phyloP scores from a whole-genome alignment of 2,888 invertebrate genomes.

The Drosophila antonietae region DNA sequence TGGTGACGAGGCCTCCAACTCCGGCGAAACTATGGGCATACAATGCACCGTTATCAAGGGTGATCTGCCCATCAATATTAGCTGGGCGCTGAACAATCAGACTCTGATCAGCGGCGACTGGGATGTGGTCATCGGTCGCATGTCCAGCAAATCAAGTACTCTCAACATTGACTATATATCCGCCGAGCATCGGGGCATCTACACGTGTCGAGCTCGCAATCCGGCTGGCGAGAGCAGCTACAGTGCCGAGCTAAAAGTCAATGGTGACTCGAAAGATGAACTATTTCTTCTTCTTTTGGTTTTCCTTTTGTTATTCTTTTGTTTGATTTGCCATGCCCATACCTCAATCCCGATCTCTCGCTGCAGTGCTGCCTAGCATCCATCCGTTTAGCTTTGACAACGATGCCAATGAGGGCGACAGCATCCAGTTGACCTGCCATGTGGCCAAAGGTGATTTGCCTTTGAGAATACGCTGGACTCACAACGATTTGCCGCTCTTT shows the following conservation, averaged over 20 bases:
- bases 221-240: slow-evolving; percentile 85
- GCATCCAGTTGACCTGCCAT: slow-evolving; percentile 87
- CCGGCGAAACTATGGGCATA: slow-evolving; percentile 89
- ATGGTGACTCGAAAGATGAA: slow-evolving; percentile 71
- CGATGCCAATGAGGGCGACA: slow-evolving; percentile 89
- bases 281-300: slow-evolving; percentile 7
- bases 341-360: background rate
- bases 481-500: slow-evolving; percentile 81
- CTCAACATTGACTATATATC: slow-evolving; percentile 88
- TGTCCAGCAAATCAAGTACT: slow-evolving; percentile 86
- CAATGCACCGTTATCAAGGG: slow-evolving; percentile 88
- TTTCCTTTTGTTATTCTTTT: slow-evolving; percentile 19
- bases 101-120: slow-evolving; percentile 81
- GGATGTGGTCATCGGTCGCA: slow-evolving; percentile 82
- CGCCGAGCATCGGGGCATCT: slow-evolving; percentile 87
- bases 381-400: slow-evolving; percentile 84
- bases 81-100: slow-evolving; percentile 87
- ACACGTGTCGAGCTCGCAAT: slow-evolving; percentile 88
- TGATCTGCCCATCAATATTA: slow-evolving; percentile 88
- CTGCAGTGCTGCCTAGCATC: slow-evolving; percentile 89
- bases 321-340: slow-evolving; percentile 14
- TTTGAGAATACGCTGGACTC: slow-evolving; percentile 88
- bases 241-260: slow-evolving; percentile 84
- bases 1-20: slow-evolving; percentile 89
- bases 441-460: slow-evolving; percentile 88